Evolutionary conservation across 2,797 vertebrate genomes (phyloP), one percentile per base, ranked within the genome.

Genomic region (Crocidura indochinensis): DNA sequence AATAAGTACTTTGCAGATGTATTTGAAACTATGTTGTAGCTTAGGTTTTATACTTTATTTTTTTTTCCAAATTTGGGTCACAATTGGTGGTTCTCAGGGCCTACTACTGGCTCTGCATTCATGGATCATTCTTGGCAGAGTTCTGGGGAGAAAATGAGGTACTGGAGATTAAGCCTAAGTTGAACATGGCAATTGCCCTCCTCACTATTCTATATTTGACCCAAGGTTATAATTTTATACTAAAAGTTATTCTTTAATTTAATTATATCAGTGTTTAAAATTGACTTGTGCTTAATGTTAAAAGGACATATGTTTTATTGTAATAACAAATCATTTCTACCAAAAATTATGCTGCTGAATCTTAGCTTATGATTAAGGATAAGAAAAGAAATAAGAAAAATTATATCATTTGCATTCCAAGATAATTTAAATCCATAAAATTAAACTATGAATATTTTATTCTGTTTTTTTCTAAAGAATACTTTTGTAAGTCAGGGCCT

Each of bases 181-280:
- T 38, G 38, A 38, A 38, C 38, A 38, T 38, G 38, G 5, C 38
- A 38, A 38, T 38, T 38, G 38, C 38, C 5, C 38, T 38, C 5
- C 38, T 38, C 38, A 38, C 38, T 38, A 38, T 38, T 38, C 2
- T 38, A 38, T 38, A 38, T 38, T 38, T 38, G 38, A 38, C 38
- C 38, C 38, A 38, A 38, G 38, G 38, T 83, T 75, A 72, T 46
- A 88, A 84, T 93, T 71, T 71, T 88, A n/a, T n/a, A 53, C 20
- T 79, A 78, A 88, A 92, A 74, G 20, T 60, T 47, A 60, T 77
- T 62, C 8, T 86, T 86, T 74, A 19, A 27, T 92, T 90, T 10
- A 38, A 64, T 46, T 78, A 88, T 3, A 65, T 84, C 1, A 73
- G 6, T 27, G 65, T 92, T 90, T 86, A 44, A 81, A 90, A 91